A percentile compares a stretch with the other conserved stretches of the same genome.
Evolutionary conservation across 2,888 invertebrate genomes (phyloP).

Genomic region (Auanema freiburgensis): DNA sequence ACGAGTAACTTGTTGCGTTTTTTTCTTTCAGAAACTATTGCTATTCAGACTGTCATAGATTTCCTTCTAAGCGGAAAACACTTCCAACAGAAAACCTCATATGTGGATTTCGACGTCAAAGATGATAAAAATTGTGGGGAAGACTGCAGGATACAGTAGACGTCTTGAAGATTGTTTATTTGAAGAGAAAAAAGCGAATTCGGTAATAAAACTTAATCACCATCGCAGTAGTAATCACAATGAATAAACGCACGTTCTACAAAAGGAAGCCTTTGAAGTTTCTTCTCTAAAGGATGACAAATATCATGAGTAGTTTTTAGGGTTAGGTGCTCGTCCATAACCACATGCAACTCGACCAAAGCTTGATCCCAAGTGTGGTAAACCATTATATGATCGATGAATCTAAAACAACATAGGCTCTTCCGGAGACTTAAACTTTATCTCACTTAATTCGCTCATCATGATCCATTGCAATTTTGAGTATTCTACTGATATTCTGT

Average conservation of each 20-base stretch:
- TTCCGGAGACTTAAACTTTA: neutral
- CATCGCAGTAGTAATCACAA: conserved; percentile 57
- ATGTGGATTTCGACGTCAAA: too few relatives aligned
- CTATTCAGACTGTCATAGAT: too few relatives aligned
- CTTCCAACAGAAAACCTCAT: too few relatives aligned
- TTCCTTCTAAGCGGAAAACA: too few relatives aligned
- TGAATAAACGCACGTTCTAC: conserved; percentile 58
- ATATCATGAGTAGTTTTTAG: conserved; percentile 67
- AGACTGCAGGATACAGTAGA: too few relatives aligned
- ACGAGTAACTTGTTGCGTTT: conserved; percentile 44
- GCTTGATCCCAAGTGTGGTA: conserved; percentile 68
- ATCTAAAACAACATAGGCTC: conserved; percentile 21
- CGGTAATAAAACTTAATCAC: conserved; percentile 30
- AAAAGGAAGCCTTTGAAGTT: conserved; percentile 64
- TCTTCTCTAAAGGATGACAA: conserved; percentile 64
- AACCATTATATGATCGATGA: conserved; percentile 68
- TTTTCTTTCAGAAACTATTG: too few relatives aligned
- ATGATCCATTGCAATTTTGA: conserved; percentile 60
- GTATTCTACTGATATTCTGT: conserved; percentile 55
- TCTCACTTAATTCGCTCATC: conserved; percentile 54
- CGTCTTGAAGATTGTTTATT: too few relatives aligned
- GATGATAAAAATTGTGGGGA: too few relatives aligned
- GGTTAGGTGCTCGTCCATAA: conserved; percentile 66
- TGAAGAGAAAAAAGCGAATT: too few relatives aligned
- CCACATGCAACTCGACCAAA: conserved; percentile 63